Percentiles rank a stretch among this genome's conserved stretches.
phyloP scores from a whole-genome alignment of 2,888 invertebrate species.

The Seira musarum region DNA sequence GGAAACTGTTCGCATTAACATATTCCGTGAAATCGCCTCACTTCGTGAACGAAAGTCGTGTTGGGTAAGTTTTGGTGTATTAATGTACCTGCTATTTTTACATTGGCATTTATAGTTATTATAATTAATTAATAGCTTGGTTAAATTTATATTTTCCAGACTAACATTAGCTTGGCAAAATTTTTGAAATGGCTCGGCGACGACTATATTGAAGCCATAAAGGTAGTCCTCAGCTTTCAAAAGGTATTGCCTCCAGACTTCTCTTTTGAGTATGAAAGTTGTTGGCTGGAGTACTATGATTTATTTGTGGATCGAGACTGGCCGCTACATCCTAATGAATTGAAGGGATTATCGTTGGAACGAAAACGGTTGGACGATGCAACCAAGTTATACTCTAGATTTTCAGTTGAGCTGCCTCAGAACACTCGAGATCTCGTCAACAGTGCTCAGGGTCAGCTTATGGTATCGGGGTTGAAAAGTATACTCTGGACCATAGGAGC shows the following conservation, averaged over 20 bases:
- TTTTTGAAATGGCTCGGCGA: conserved; percentile 37
- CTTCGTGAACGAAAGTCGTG: neutral
- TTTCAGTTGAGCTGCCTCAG: neutral
- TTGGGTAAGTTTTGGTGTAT: neutral
- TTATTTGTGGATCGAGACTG: conserved; percentile 4
- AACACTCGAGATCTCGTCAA: neutral
- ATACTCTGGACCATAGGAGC: neutral
- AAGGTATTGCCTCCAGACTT: neutral
- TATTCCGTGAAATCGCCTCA: neutral
- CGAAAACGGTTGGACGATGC: conserved; percentile 37
- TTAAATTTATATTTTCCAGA: conserved; percentile 18
- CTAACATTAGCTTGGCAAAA: conserved; percentile 29
- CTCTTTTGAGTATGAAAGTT: neutral
- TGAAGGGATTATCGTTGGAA: conserved; percentile 19
- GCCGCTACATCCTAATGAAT: conserved; percentile 54
- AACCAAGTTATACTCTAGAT: neutral
- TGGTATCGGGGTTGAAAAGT: conserved; percentile 12
- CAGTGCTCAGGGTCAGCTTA: neutral
- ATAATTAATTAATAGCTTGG: neutral
- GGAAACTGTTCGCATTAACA: neutral
- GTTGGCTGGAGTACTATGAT: neutral
- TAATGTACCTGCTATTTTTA: neutral
- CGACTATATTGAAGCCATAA: conserved; percentile 19
- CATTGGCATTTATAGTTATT: neutral
- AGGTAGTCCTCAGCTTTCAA: neutral